phyloP scores from a whole-genome alignment of 2,797 vertebrate species.

The Parotocinclus haroldoi region DNA sequence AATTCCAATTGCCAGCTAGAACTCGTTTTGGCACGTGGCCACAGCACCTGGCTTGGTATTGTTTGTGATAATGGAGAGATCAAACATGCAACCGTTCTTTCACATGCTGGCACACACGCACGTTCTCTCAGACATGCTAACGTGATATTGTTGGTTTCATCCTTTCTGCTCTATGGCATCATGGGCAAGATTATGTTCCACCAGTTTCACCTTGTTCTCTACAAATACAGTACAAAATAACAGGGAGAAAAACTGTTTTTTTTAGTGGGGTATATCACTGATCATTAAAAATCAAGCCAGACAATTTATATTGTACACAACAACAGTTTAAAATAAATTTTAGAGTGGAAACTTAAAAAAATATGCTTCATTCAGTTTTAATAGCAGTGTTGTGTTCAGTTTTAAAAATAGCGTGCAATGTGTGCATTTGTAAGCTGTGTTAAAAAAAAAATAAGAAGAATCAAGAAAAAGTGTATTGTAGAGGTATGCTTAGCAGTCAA shows the following conservation, averaged over 20 bases:
- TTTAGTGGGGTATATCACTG: not conserved
- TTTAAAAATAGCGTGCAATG: too few species aligned
- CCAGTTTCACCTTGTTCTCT: slow-evolving; percentile 40
- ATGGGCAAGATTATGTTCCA: slow-evolving; percentile 26
- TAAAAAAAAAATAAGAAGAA: too few species aligned
- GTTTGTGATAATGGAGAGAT: slow-evolving; percentile 40
- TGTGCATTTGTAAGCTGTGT: too few species aligned
- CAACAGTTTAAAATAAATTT: not conserved
- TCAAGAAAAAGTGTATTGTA: too few species aligned
- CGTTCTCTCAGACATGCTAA: slow-evolving; percentile 11
- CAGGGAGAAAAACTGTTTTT: not conserved
- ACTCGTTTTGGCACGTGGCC: slow-evolving; percentile 42
- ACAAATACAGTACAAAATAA: slow-evolving; percentile 9
- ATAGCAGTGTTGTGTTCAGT: too few species aligned
- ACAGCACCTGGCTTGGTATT: slow-evolving; percentile 49
- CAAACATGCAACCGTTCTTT: slow-evolving; percentile 9
- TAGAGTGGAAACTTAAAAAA: too few species aligned
- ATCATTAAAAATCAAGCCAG: slow-evolving; percentile 4
- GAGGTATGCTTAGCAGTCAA: too few species aligned
- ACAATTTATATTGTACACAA: not conserved
- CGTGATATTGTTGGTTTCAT: slow-evolving; percentile 29
- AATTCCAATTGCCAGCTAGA: slow-evolving; percentile 52
- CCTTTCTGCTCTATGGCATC: slow-evolving; percentile 34
- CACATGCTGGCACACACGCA: slow-evolving; percentile 11
- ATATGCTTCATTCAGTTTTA: too few species aligned